phyloP scores from a whole-genome alignment of 2,113 vertebrate species.

The Anhinga rufa region DNA sequence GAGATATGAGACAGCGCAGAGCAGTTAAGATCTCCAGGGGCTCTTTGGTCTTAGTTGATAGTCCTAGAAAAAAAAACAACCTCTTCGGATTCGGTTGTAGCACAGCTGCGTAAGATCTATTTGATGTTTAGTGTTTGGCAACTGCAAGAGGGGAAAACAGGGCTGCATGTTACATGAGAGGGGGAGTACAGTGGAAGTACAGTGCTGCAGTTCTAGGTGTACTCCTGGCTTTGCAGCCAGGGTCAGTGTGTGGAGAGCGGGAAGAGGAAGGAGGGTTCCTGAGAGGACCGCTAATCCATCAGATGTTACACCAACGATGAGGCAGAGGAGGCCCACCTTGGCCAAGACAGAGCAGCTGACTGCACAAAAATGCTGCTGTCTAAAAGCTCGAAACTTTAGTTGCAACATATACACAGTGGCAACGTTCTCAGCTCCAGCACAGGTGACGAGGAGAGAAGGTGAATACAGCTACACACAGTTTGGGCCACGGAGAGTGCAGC shows the following conservation, averaged over 20 bases:
- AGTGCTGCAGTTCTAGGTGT: constrained; percentile 1
- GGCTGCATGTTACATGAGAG: neutral
- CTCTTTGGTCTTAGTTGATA: constrained; percentile 65
- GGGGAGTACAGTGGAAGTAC: neutral
- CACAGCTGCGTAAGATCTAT: constrained; percentile 25
- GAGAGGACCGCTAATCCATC: constrained; percentile 19
- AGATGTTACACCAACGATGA: neutral
- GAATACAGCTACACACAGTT: neutral
- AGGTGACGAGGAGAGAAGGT: neutral
- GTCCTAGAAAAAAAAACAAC: constrained; percentile 28
- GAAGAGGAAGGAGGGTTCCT: constrained; percentile 22
- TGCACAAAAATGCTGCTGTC: neutral
- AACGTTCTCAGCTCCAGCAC: neutral
- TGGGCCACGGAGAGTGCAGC: neutral
- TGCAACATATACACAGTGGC: neutral
- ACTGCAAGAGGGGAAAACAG: neutral
- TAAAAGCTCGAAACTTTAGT: neutral
- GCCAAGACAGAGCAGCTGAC: neutral
- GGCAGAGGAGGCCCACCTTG: neutral
- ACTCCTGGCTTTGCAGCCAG: neutral
- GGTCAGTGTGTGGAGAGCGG: neutral
- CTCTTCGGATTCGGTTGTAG: constrained; percentile 1
- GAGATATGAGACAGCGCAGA: constrained; percentile 18
- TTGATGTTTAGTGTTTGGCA: constrained; percentile 33
- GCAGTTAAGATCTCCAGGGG: constrained; percentile 51